Base-by-base conservation (phyloP, 2,797 vertebrate genomes). In the Gymnoscopelus microlampas region DNA sequence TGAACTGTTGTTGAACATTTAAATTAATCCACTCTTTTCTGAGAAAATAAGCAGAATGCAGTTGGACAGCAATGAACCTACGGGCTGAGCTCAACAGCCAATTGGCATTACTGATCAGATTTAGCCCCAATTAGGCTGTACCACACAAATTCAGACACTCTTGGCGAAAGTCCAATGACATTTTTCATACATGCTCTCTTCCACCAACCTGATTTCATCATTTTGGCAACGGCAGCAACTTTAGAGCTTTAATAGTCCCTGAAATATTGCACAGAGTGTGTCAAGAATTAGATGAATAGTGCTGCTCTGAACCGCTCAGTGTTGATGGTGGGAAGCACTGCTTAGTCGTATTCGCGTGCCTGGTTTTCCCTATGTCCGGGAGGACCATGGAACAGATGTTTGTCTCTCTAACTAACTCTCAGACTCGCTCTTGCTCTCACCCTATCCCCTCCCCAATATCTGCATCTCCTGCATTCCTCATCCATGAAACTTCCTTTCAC, bases 351-450 rank as follows among this genome's bases (percentile, higher is more conserved):
- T 85, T 78, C 82, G 76, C 61, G 64, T 59, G 74, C 53, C 39
- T 75, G 78, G 86, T 84, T 83, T 78, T 80, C 78, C 55, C 57
- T 75, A 78, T 82, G 75, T 84, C 68, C 70, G 44, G 44, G 64
- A 76, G 74, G 53, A 83, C 66, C 80, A 83, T 65, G 77, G 65
- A 86, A 79, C 79, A 85, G 69, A 84, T 79, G 74, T 68, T 78
- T 70, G 13, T 48, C 75, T 60, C 59, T 29, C n/a, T 71, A 24
- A 29, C 15, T 53, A 19, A 15, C 62, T 26, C 15, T 39, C 63
- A 14, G 6, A 53, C 15, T 23, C 10, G 9, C 19, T 65, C 51
- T 23, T 66, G 51, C 7, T 47, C 65, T 71, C 60, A 6, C 55
- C 69, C 54, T 24, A 47, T 60, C 53, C 39, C 19, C 49, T 53